Conservation (phyloP, 30 jellyfish, hydroid and myxozoan species). For the Rhopilema esculentum region DNA sequence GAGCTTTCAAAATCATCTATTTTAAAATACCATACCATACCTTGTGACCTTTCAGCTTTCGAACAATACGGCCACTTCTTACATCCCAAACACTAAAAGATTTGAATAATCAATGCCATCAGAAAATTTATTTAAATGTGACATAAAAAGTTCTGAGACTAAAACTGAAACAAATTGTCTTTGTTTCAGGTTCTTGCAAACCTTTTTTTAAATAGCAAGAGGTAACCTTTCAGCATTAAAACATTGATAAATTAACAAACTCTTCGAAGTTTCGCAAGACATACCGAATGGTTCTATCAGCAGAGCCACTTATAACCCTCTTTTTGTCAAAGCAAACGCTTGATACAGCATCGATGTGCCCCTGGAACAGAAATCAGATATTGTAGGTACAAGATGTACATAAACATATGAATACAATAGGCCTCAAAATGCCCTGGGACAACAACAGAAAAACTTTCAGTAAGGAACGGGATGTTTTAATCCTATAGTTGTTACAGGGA, state of each 20-base stretch:
- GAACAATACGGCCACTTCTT: slow-evolving; percentile 90
- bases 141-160: neutral
- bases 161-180: neutral
- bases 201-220: no score
- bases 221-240: no score
- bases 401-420: no score
- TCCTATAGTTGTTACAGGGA: no score
- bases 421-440: no score
- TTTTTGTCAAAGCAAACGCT: slow-evolving; percentile 84
- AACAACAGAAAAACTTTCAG: no score
- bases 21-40: slow-evolving; percentile 35
- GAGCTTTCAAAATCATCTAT: neutral
- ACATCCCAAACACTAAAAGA: slow-evolving; percentile 90
- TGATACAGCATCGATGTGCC: slow-evolving; percentile 83
- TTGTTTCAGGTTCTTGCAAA: no score
- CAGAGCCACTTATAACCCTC: slow-evolving; percentile 92
- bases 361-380: slow-evolving; percentile 66
- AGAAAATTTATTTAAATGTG: neutral
- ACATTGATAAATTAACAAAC: no score
- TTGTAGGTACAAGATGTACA: neutral
- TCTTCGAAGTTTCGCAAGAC: no score
- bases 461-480: no score
- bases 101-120: neutral
- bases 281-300: slow-evolving; percentile 86
- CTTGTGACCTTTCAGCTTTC: slow-evolving; percentile 89